Evolutionary conservation across 2,888 invertebrate species (phyloP).

Genomic region (Merodon equestris): DNA sequence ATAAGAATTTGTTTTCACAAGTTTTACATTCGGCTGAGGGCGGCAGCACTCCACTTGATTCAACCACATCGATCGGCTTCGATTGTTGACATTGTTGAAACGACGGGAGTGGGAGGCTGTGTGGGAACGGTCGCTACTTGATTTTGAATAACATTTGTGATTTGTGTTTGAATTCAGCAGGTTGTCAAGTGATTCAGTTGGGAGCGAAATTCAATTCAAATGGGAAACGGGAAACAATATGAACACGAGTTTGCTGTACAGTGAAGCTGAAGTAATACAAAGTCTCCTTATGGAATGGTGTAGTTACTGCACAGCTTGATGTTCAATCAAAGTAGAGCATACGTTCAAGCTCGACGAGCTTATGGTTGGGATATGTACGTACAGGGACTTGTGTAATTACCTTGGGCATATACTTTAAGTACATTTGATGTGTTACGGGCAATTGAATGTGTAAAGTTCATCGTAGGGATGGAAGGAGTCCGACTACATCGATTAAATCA

Average conservation of each 20-base stretch:
- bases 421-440: no score
- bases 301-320: background rate
- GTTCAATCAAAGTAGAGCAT: no score
- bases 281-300: constrained; percentile 9
- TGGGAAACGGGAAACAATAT: constrained; percentile 40
- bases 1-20: constrained; percentile 57
- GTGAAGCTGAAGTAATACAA: constrained; percentile 28
- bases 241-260: constrained; percentile 46
- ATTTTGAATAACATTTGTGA: constrained; percentile 65
- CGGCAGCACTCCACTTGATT: background rate
- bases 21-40: constrained; percentile 41
- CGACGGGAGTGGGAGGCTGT: constrained; percentile 19
- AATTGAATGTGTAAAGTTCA: no score
- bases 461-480: no score
- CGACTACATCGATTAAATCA: no score
- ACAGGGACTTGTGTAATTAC: no score
- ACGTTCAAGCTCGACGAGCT: no score
- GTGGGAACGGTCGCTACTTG: constrained; percentile 42
- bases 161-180: constrained; percentile 43
- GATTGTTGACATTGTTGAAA: constrained; percentile 62
- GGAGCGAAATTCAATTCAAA: constrained; percentile 47
- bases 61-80: constrained; percentile 58
- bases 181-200: constrained; percentile 19
- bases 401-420: no score
- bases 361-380: no score